Evolutionary conservation across 30 jellyfish, hydroid and myxozoan genomes (phyloP).

Genomic region (Aurelia sp.): DNA sequence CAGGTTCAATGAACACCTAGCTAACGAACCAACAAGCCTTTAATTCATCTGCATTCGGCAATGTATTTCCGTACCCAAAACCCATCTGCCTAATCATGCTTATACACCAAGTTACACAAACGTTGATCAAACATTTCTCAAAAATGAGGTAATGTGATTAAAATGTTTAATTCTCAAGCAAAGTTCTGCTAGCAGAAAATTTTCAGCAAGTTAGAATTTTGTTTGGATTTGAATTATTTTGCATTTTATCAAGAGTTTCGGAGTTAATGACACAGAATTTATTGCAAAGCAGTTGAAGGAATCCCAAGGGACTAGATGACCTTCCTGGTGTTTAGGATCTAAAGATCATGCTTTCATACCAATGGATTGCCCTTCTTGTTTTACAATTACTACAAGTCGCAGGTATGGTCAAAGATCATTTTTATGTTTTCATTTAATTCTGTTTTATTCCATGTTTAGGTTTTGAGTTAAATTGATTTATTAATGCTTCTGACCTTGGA

Average conservation of each 20-base stretch:
- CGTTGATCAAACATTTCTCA: slow-evolving; percentile 6
- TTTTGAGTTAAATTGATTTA: not conserved
- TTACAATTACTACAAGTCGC: slow-evolving; percentile 67
- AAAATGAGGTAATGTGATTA: slow-evolving; percentile 25
- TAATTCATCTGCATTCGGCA: not conserved
- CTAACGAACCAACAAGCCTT: no score
- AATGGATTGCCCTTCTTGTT: slow-evolving; percentile 19
- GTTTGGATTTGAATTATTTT: no score
- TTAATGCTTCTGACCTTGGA: no score
- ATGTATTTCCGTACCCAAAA: not conserved
- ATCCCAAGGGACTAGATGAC: not conserved
- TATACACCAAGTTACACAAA: slow-evolving; percentile 28
- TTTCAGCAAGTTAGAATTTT: no score
- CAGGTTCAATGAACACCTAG: slow-evolving; percentile 23
- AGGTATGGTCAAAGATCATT: slow-evolving; percentile 30
- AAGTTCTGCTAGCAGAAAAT: no score
- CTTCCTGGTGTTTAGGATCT: slow-evolving; percentile 49
- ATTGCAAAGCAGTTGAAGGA: no score
- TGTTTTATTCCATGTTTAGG: not conserved
- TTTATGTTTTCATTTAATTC: not conserved
- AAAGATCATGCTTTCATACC: slow-evolving; percentile 23
- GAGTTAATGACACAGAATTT: no score
- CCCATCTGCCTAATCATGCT: slow-evolving; percentile 50
- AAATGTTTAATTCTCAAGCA: no score
- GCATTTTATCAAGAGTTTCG: no score